phyloP scores from a whole-genome alignment of 2,113 vertebrate species.

The Camelus dromedarius region DNA sequence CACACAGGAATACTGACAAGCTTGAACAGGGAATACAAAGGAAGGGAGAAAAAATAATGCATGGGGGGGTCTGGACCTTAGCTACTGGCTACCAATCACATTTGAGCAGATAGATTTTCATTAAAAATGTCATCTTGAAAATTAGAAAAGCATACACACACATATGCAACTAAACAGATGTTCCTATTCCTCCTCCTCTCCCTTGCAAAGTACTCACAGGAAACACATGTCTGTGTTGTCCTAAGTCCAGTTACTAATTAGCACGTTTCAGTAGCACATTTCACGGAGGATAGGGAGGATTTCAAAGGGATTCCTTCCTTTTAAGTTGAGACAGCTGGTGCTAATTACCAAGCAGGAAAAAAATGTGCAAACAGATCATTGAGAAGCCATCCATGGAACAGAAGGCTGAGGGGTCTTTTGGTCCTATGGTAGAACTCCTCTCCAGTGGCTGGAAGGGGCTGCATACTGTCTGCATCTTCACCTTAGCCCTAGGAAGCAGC shows the following conservation, averaged over 20 bases:
- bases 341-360: slow-evolving; percentile 75
- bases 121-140: slow-evolving; percentile 63
- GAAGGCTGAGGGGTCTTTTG: slow-evolving; percentile 44
- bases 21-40: neutral
- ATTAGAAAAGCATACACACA: slow-evolving; percentile 64
- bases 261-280: slow-evolving; percentile 80
- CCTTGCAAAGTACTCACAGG: slow-evolving; percentile 45
- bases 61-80: no score
- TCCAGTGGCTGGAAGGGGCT: neutral
- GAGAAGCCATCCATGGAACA: neutral
- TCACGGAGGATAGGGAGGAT: slow-evolving; percentile 51
- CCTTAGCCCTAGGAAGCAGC: slow-evolving; percentile 56
- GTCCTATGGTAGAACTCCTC: neutral
- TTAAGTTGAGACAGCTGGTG: slow-evolving; percentile 69
- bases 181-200: slow-evolving; percentile 32
- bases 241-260: slow-evolving; percentile 76
- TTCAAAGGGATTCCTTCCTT: slow-evolving; percentile 79
- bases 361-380: slow-evolving; percentile 77
- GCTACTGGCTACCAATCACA: neutral
- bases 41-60: neutral
- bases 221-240: slow-evolving; percentile 80
- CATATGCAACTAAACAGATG: slow-evolving; percentile 70
- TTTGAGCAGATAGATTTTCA: slow-evolving; percentile 39
- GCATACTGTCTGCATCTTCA: neutral
- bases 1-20: neutral